Base-by-base conservation (phyloP, 1,140 invertebrate species). In the Conus ventricosus region DNA sequence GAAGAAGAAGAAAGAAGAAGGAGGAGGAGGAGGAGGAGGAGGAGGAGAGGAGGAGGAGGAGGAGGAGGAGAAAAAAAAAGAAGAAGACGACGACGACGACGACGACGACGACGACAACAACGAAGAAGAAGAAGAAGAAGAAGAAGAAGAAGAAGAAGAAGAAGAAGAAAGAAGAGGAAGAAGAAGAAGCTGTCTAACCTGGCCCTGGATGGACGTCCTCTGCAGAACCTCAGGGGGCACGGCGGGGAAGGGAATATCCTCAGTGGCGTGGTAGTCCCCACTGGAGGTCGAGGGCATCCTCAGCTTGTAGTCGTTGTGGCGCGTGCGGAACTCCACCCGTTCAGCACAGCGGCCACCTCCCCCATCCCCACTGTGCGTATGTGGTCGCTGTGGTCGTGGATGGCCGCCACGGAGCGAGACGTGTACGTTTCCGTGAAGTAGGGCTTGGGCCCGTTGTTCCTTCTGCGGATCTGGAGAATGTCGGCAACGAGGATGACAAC, bases 301-400 rank as follows among this genome's bases (percentile, higher is more conserved):
- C 6, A 93, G 89, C 85, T 91, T 90, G 88, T 94, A 94, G 89
- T 94, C 94, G 85, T 94, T 94, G 85, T 94, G 93, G 15, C 93
- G 88, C 2, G 94, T 94, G 63, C 93, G 88, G 90, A 94, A 94
- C 63, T 94, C 92, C 4, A 94, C 91, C 0, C 94, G 89, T 94
- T 94, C 17, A 94, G 75, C 0, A 93, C 92, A 4, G 78, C 92
- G 13, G 88, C 89, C 4, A 94, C 81, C 82, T 94, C 93, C 8
- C 82, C 82, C 85, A 94, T 87, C 15, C 82, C 82, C n/a, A 25
- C 6, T 4, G 82, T 84, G 23, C 57, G 54, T 4, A 63, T 17
- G 20, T 53, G 82, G 82, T 84, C 82, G 23, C 54, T 84, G 82
- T 84, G 82, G 57, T 60, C 57, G 57, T 84, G 82, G 10, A 84